Evolutionary conservation across 53 echinoderm and acorn worm species (phyloP).

Genomic region (Echinarachnius parma): DNA sequence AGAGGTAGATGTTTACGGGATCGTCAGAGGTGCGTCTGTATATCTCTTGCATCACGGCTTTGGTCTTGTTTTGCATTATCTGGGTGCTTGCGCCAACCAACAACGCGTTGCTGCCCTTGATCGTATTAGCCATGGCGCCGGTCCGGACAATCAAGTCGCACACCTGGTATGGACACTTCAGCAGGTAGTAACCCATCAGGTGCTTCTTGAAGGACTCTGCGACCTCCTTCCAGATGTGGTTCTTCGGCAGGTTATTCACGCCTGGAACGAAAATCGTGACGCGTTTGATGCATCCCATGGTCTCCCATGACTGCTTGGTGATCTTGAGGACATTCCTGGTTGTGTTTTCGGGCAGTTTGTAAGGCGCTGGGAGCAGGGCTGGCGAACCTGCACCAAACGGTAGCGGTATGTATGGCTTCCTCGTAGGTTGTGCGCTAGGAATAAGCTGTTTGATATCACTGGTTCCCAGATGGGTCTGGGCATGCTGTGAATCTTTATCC

Average conservation of each 20-base stretch:
- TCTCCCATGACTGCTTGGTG: slow-evolving; percentile 5
- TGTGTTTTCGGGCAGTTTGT: slow-evolving; percentile 3
- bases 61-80: slow-evolving; percentile 2
- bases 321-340: slow-evolving; percentile 11
- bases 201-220: slow-evolving; percentile 13
- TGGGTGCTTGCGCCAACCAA: slow-evolving; percentile 11
- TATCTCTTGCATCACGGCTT: slow-evolving; percentile 6
- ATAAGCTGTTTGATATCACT: too few relatives aligned
- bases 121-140: not conserved
- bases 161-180: slow-evolving; percentile 13
- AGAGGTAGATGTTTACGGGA: slow-evolving; percentile 19
- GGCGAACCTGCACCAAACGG: slow-evolving; percentile 10
- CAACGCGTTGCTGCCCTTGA: slow-evolving; percentile 13
- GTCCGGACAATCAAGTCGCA: slow-evolving; percentile 23
- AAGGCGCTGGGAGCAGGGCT: not conserved
- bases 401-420: not conserved
- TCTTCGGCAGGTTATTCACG: not conserved
- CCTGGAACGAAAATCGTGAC: slow-evolving; percentile 29
- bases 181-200: slow-evolving; percentile 31
- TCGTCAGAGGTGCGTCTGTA: slow-evolving; percentile 1
- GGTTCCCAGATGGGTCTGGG: too few relatives aligned
- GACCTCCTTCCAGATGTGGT: slow-evolving; percentile 8
- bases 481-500: too few relatives aligned
- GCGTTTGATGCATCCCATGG: slow-evolving; percentile 35
- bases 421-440: too few relatives aligned